Evolutionary conservation across 2,888 invertebrate species (phyloP).

Genomic region (Boloria euphrosyne): DNA sequence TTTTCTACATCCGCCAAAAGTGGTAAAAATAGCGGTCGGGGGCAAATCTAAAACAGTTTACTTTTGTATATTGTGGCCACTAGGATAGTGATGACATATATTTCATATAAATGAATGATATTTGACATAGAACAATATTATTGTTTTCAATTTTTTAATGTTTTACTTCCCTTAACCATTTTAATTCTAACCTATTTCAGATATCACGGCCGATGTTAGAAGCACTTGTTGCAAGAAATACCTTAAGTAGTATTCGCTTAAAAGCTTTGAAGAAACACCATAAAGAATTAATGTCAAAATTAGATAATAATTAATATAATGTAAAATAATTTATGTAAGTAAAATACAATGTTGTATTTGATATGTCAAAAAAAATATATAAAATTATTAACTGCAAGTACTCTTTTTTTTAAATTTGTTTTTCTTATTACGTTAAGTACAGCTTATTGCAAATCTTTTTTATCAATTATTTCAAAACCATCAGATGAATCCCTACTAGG

Average conservation of each 20-base stretch:
- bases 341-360: slow-evolving; percentile 10
- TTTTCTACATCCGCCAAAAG: too few species aligned
- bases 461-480: slow-evolving; percentile 78
- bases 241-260: slow-evolving; percentile 64
- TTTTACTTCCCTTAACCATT: slow-evolving; percentile 6
- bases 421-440: slow-evolving; percentile 24
- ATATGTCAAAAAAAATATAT: slow-evolving; percentile 32
- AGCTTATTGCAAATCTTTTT: slow-evolving; percentile 64
- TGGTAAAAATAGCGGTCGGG: too few species aligned
- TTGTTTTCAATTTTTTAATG: neutral
- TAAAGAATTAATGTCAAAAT: slow-evolving; percentile 70
- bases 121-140: neutral
- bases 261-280: slow-evolving; percentile 74
- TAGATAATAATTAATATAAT: slow-evolving; percentile 60
- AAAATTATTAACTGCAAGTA: slow-evolving; percentile 14
- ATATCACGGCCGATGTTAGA: slow-evolving; percentile 79
- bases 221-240: slow-evolving; percentile 72
- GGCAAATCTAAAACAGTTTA: too few species aligned
- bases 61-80: too few species aligned
- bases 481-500: slow-evolving; percentile 72
- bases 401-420: neutral
- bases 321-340: slow-evolving; percentile 51
- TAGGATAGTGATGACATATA: too few species aligned
- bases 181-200: slow-evolving; percentile 51
- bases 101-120: too few species aligned